A percentile compares a stretch with the other conserved stretches of the same genome.
phyloP scores from a whole-genome alignment of 2,888 invertebrate species.

The Sicus ferrugineus region DNA sequence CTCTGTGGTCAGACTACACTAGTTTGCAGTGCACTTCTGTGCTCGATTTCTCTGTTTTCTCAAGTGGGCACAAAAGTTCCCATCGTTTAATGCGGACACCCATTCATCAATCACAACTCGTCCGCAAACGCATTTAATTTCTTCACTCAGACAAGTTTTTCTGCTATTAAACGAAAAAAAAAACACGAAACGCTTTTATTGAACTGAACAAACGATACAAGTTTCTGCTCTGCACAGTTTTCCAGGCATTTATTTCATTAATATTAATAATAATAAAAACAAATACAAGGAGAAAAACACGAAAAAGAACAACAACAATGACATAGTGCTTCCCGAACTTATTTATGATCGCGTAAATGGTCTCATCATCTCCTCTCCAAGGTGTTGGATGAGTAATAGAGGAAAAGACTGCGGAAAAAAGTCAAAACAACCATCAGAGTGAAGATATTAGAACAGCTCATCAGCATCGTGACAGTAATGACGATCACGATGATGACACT shows the following conservation, averaged over 20 bases:
- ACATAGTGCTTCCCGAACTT: not conserved
- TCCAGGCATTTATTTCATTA: constrained; percentile 28
- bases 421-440: not conserved
- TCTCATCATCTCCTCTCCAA: too few relatives aligned
- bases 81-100: too few relatives aligned
- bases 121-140: not conserved
- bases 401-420: not conserved
- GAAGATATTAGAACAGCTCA: constrained; percentile 1
- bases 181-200: constrained; percentile 7
- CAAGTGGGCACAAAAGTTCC: too few relatives aligned
- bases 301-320: not conserved
- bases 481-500: constrained; percentile 20
- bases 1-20: too few relatives aligned
- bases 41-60: not conserved
- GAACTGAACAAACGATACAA: constrained; percentile 23
- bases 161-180: constrained; percentile 20
- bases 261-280: constrained; percentile 20
- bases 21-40: too few relatives aligned
- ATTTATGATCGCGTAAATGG: constrained; percentile 1
- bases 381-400: too few relatives aligned
- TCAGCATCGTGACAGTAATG: constrained; percentile 9
- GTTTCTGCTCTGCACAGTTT: constrained; percentile 12
- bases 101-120: not conserved
- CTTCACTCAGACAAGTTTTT: not conserved
- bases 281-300: not conserved